These are phyloP conservation scores for Microcebus tavaratra DNA, from an alignment of 2,113 vertebrate species.

Conservation along the genomic window DNA sequence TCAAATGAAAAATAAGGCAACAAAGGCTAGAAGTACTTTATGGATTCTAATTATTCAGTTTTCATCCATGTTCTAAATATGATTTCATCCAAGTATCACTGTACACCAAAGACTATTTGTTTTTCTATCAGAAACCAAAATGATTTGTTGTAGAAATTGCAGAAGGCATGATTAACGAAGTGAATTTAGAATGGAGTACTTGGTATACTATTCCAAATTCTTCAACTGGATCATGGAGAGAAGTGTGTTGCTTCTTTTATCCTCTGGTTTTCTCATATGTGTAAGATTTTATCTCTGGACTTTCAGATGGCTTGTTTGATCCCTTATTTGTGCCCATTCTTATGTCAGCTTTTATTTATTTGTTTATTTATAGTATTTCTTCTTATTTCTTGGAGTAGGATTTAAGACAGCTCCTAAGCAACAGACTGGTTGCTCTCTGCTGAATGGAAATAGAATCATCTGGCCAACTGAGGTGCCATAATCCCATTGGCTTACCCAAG, in stretches of 20 bases:
- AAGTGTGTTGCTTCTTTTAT: neutral
- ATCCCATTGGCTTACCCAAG: neutral
- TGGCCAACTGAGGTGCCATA: neutral
- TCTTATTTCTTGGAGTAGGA: neutral
- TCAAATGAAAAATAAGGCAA: slow-evolving; percentile 1
- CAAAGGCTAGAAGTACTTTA: neutral
- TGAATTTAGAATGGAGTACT: neutral
- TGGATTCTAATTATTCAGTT: neutral
- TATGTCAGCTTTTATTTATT: neutral
- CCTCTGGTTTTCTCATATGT: neutral
- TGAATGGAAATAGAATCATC: neutral
- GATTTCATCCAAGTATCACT: neutral
- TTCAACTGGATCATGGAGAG: neutral
- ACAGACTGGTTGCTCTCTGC: neutral
- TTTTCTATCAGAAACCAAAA: neutral
- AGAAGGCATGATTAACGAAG: neutral
- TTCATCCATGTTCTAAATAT: neutral
- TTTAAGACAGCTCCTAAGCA: neutral
- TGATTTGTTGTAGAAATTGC: neutral
- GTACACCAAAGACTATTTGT: neutral
- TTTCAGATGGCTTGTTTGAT: neutral
- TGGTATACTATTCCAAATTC: neutral
- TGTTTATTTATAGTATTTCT: neutral
- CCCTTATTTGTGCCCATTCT: neutral
- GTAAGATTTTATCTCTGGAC: neutral